phyloP scores from a whole-genome alignment of 2,888 invertebrate species.

The Ophion ventricosus region DNA sequence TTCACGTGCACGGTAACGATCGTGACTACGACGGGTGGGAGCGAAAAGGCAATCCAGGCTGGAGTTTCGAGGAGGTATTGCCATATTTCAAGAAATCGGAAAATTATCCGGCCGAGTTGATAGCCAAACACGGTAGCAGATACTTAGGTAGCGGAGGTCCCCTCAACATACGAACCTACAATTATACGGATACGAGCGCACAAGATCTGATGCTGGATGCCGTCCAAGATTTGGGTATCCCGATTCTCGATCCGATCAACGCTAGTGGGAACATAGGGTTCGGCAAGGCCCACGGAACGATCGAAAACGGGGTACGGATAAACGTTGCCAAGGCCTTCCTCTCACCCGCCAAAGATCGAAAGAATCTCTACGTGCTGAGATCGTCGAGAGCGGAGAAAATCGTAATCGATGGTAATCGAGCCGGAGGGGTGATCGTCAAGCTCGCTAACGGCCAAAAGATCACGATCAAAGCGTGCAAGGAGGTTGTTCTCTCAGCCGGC shows the following conservation, averaged over 20 bases:
- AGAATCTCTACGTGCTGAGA: conserved; percentile 86
- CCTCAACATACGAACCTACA: conserved; percentile 82
- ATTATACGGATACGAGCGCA: conserved; percentile 77
- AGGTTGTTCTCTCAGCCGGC: conserved; percentile 88
- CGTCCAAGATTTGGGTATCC: conserved; percentile 83
- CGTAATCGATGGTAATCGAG: conserved; percentile 83
- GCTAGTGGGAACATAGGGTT: conserved; percentile 84
- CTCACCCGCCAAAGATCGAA: conserved; percentile 83
- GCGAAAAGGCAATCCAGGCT: conserved; percentile 86
- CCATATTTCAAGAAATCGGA: conserved; percentile 78
- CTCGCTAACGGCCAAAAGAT: conserved; percentile 77
- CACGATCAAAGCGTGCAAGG: conserved; percentile 84
- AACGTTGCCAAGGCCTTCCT: conserved; percentile 83
- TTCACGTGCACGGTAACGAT: conserved; percentile 87
- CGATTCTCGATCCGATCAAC: conserved; percentile 81
- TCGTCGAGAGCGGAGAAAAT: conserved; percentile 85
- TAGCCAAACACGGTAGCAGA: conserved; percentile 78
- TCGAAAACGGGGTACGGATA: conserved; percentile 81
- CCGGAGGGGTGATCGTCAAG: conserved; percentile 83
- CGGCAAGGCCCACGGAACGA: conserved; percentile 83
- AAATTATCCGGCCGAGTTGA: conserved; percentile 72
- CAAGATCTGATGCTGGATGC: conserved; percentile 83
- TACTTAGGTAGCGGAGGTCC: conserved; percentile 83
- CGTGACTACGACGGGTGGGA: conserved; percentile 88
- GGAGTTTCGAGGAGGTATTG: conserved; percentile 85